These are phyloP conservation scores for Molothrus ater DNA, from an alignment of 2,797 vertebrate species.

Conservation along the genomic window DNA sequence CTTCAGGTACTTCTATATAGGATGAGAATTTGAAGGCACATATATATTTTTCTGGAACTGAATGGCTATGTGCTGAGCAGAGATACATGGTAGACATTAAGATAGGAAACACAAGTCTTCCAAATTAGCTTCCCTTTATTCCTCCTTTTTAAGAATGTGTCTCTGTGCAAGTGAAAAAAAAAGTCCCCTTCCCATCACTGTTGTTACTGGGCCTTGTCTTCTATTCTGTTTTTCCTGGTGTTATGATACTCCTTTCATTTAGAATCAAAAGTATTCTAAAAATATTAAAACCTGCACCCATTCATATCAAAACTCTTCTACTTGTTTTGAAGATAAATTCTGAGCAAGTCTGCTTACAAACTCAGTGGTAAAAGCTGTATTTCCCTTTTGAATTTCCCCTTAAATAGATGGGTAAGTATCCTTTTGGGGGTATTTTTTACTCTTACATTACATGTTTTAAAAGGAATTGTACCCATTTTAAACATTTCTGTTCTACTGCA, in stretches of 20 bases:
- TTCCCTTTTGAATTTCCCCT: background rate
- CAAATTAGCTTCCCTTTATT: background rate
- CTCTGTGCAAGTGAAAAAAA: background rate
- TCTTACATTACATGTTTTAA: background rate
- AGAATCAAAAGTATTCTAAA: background rate
- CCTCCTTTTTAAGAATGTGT: background rate
- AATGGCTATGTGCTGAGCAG: background rate
- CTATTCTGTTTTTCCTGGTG: background rate
- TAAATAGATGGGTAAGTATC: slow-evolving; percentile 5
- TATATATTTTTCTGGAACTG: background rate
- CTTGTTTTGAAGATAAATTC: background rate
- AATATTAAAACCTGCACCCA: background rate
- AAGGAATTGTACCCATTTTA: background rate
- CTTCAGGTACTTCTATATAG: background rate
- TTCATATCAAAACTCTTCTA: background rate
- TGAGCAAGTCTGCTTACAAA: background rate
- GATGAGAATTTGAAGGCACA: background rate
- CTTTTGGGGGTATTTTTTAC: background rate
- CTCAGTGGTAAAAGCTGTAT: background rate
- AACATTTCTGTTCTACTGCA: slow-evolving; percentile 20
- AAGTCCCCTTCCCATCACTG: background rate
- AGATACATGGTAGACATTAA: background rate
- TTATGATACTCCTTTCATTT: background rate
- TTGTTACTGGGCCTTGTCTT: background rate
- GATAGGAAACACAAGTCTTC: background rate